Evolutionary conservation across 2,888 invertebrate species (phyloP).

Genomic region (Salticus scenicus): DNA sequence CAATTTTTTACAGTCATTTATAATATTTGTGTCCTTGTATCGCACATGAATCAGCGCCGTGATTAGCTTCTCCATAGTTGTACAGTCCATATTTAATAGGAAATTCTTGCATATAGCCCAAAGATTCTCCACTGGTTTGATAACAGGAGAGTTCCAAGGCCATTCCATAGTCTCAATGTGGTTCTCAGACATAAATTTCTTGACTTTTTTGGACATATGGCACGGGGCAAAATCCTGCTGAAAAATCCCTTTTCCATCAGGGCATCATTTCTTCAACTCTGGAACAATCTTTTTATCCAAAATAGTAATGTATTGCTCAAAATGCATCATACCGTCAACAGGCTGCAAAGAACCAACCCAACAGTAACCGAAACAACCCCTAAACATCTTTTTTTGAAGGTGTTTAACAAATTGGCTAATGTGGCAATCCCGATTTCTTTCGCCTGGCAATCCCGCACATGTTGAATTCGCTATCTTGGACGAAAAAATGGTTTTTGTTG

Average conservation of each 20-base stretch:
- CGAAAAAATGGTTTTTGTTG: too few relatives aligned
- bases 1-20: constrained; percentile 10
- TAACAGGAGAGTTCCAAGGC: constrained; percentile 5
- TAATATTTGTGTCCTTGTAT: constrained; percentile 16
- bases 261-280: constrained; percentile 11
- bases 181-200: neutral
- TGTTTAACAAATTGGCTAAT: too few relatives aligned
- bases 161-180: neutral
- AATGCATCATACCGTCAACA: neutral
- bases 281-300: neutral
- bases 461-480: too few relatives aligned
- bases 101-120: neutral
- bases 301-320: constrained; percentile 5
- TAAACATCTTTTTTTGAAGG: too few relatives aligned
- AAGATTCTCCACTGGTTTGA: neutral
- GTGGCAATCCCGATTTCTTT: too few relatives aligned
- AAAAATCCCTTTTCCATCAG: neutral
- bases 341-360: too few relatives aligned
- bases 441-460: too few relatives aligned
- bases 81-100: constrained; percentile 3
- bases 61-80: constrained; percentile 20
- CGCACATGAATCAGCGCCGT: constrained; percentile 6
- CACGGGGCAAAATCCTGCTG: constrained; percentile 10
- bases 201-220: constrained; percentile 3
- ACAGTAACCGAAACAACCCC: too few relatives aligned